A percentile compares a stretch with the other conserved stretches of the same genome.
Evolutionary conservation across 2,113 vertebrate genomes (phyloP).

Genomic region (Solenodon paradoxus): DNA sequence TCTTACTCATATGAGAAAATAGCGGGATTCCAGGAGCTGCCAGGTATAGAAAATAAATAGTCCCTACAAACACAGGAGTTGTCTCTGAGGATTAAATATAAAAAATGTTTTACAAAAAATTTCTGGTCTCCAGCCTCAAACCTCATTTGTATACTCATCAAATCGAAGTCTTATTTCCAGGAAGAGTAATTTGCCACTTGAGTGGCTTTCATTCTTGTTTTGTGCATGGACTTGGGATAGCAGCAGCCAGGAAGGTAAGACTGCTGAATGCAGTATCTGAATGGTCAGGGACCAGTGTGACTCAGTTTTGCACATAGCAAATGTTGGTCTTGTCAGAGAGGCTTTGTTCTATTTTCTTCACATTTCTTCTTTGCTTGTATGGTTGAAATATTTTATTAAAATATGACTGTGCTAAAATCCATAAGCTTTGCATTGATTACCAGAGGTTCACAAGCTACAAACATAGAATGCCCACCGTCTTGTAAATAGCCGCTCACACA

Average conservation of each 20-base stretch:
- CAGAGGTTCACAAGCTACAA: background rate
- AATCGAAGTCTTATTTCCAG: background rate
- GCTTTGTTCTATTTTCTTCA: background rate
- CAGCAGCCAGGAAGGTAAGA: background rate
- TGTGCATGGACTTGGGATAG: background rate
- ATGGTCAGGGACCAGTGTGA: background rate
- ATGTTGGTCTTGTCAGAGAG: background rate
- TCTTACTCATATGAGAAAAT: background rate
- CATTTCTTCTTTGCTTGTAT: background rate
- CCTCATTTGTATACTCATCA: background rate
- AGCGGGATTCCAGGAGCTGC: background rate
- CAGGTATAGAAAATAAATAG: background rate
- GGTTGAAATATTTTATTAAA: background rate
- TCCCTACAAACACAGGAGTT: background rate
- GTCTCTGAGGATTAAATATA: background rate
- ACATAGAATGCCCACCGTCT: background rate
- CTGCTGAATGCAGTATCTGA: background rate
- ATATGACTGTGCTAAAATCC: background rate
- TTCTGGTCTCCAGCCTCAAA: background rate
- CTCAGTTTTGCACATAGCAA: background rate
- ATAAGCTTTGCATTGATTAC: background rate
- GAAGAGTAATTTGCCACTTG: constrained; percentile 28
- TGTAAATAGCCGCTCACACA: background rate
- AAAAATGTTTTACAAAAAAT: background rate
- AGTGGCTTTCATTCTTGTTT: background rate